Conservation (phyloP, 2,113 vertebrate genomes). For the Phrynosoma blainvillii region DNA sequence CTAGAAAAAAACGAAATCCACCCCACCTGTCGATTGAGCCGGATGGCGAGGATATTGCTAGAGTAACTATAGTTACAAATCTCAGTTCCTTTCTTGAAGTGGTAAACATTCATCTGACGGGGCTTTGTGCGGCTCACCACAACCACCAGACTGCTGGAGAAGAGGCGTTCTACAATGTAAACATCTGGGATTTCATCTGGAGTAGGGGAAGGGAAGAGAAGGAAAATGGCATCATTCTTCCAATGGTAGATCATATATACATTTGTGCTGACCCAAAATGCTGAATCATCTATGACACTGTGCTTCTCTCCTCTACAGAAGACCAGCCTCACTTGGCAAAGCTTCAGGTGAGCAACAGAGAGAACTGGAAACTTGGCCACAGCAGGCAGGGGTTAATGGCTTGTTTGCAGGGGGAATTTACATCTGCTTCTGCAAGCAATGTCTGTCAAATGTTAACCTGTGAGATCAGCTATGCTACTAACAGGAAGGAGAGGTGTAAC, state of each 20-base stretch:
- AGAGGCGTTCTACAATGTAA: conserved; percentile 94
- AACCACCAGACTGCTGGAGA: conserved; percentile 96
- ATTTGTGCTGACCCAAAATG: not conserved
- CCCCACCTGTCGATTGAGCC: conserved; percentile 91
- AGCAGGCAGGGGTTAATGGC: conserved; percentile 22
- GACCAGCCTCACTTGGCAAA: not conserved
- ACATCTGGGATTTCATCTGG: conserved; percentile 88
- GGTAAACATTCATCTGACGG: conserved; percentile 95
- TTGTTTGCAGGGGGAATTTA: not conserved
- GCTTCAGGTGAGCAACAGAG: not conserved
- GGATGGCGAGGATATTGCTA: conserved; percentile 86
- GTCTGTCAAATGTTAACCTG: not conserved
- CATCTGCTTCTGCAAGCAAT: not conserved
- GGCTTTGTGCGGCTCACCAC: conserved; percentile 88
- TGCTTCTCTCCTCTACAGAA: conserved; percentile 18
- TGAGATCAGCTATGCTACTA: conserved; percentile 21
- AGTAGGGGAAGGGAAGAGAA: not conserved
- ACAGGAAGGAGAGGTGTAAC: conserved; percentile 7
- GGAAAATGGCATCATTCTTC: not conserved
- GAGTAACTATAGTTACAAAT: conserved; percentile 98
- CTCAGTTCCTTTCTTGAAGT: conserved; percentile 97
- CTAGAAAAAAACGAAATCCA: not conserved
- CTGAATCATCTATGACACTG: not conserved
- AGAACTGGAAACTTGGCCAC: not conserved
- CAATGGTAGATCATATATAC: not conserved